phyloP scores from a whole-genome alignment of 2,888 invertebrate genomes.

The Orchesellides sinensis region DNA sequence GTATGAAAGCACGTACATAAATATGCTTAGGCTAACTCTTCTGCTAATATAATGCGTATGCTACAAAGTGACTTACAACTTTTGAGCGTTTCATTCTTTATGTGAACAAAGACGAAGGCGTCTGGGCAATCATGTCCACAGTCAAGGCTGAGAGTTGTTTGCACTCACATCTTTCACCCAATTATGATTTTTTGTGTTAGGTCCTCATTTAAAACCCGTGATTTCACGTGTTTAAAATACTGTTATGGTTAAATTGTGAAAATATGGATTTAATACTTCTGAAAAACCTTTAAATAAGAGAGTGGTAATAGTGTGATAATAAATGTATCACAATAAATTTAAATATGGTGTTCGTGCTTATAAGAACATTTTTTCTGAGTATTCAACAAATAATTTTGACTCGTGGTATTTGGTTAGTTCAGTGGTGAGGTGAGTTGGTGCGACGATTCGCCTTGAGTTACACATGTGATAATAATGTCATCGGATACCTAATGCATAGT shows the following conservation, averaged over 20 bases:
- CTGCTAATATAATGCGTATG: too few species aligned
- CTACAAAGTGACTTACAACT: constrained; percentile 46
- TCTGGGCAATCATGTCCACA: constrained; percentile 29
- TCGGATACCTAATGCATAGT: constrained; percentile 46
- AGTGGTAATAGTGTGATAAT: too few species aligned
- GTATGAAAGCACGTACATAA: too few species aligned
- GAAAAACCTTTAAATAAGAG: too few species aligned
- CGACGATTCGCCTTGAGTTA: constrained; percentile 9
- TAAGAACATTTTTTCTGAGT: background rate
- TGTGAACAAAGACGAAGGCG: too few species aligned
- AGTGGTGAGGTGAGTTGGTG: background rate
- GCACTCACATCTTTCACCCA: constrained; percentile 33
- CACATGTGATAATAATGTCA: constrained; percentile 15
- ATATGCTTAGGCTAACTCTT: too few species aligned
- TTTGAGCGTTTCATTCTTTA: too few species aligned
- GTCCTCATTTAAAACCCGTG: background rate
- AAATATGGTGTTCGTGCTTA: too few species aligned
- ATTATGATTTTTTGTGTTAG: too few species aligned
- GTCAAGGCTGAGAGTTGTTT: constrained; percentile 25
- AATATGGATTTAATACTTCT: too few species aligned
- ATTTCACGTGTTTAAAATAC: background rate
- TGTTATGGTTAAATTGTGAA: too few species aligned
- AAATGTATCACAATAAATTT: too few species aligned
- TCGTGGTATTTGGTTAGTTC: background rate
- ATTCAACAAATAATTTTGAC: background rate